Evolutionary conservation across 2,797 vertebrate genomes (phyloP).

Genomic region (Rhinogobio ventralis): DNA sequence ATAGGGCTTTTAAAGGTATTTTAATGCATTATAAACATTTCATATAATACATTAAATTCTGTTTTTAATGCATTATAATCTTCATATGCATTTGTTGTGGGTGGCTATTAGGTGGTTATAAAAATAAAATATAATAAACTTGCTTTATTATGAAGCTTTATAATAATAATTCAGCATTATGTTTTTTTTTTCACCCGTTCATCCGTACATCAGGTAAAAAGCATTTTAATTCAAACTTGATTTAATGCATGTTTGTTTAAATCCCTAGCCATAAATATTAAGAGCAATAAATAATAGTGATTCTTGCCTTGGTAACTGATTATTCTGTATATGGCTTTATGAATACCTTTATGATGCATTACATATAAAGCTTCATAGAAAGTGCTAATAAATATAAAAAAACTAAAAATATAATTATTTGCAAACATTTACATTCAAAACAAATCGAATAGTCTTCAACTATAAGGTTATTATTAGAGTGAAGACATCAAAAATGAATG

Average conservation of each 20-base stretch:
- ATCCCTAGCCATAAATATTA: not conserved
- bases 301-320: slow-evolving; percentile 9
- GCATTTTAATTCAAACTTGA: not conserved
- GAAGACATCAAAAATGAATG: not conserved
- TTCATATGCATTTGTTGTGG: not conserved
- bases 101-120: not conserved
- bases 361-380: slow-evolving; percentile 1
- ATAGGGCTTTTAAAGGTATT: not conserved
- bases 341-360: slow-evolving; percentile 1
- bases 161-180: not conserved
- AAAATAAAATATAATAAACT: not conserved
- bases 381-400: not conserved
- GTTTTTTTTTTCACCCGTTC: not conserved
- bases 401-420: not conserved
- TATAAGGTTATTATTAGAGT: not conserved
- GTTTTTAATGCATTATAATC: not conserved
- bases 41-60: not conserved
- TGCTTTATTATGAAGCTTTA: not conserved
- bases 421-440: not conserved
- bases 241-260: not conserved
- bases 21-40: not conserved
- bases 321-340: not conserved
- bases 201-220: not conserved
- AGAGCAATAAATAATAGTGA: not conserved
- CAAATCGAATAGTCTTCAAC: not conserved